Conservation (phyloP, 2,797 vertebrate species). For the Liasis olivaceus region DNA sequence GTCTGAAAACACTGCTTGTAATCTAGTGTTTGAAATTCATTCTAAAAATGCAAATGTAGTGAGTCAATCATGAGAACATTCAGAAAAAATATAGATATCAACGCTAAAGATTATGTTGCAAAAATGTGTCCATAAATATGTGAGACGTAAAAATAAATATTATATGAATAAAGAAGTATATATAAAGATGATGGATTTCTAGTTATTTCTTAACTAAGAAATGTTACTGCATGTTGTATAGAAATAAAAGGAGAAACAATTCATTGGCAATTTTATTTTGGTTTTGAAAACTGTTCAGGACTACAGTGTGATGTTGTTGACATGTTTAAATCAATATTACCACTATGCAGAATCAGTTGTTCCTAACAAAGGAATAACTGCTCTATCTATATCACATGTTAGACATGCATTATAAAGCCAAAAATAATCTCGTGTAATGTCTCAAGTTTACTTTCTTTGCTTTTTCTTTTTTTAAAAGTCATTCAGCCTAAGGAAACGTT, state of each 20-base stretch:
- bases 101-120: neutral
- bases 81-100: neutral
- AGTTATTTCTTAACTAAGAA: too few relatives aligned
- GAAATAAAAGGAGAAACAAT: neutral
- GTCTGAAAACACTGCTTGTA: neutral
- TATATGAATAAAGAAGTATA: neutral
- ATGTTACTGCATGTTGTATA: neutral
- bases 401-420: constrained; percentile 25
- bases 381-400: constrained; percentile 25
- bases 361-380: neutral
- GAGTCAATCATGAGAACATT: neutral
- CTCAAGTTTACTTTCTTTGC: too few relatives aligned
- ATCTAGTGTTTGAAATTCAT: neutral
- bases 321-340: constrained; percentile 20
- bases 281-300: neutral
- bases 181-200: neutral
- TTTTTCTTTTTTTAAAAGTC: too few relatives aligned
- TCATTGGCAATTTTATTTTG: constrained; percentile 5
- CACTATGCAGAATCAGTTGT: constrained; percentile 10
- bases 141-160: neutral
- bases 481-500: too few relatives aligned
- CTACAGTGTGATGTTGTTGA: neutral
- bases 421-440: neutral
- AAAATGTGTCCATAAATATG: neutral
- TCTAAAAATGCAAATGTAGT: neutral